Percentiles rank a stretch among this genome's conserved stretches.
Evolutionary conservation across 2,797 vertebrate species (phyloP).

Genomic region (Erpetoichthys calabaricus): DNA sequence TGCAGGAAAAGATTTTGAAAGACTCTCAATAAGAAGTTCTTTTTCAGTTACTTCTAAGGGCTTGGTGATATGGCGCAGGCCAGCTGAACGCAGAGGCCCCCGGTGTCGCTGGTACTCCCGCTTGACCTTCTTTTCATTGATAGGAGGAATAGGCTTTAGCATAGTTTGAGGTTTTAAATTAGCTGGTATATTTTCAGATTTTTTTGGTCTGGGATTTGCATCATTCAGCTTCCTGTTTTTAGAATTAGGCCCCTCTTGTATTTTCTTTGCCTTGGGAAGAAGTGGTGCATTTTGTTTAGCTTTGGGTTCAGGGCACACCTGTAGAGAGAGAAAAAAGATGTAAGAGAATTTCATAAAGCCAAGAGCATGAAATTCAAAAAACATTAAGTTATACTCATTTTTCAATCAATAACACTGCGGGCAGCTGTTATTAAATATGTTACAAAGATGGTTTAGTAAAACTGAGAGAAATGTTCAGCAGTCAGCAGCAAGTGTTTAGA

Average conservation of each 20-base stretch:
- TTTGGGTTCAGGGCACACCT: slow-evolving; percentile 15
- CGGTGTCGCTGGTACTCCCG: fast-evolving
- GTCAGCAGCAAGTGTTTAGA: no score
- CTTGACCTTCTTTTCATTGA: background rate
- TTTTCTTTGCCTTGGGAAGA: background rate
- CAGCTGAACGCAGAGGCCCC: fast-evolving
- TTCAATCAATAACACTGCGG: no score
- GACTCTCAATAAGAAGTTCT: slow-evolving; percentile 1
- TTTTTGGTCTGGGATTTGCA: background rate
- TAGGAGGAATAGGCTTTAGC: background rate
- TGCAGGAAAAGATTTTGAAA: background rate
- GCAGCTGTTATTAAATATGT: no score
- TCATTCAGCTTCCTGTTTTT: fast-evolving
- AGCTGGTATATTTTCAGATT: fast-evolving
- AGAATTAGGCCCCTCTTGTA: background rate
- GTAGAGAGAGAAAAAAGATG: slow-evolving; percentile 4
- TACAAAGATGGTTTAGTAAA: no score
- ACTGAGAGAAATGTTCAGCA: no score
- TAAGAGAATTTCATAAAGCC: no score
- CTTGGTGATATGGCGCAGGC: background rate
- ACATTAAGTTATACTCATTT: no score
- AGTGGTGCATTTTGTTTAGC: background rate
- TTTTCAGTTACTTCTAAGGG: background rate
- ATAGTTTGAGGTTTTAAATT: fast-evolving
- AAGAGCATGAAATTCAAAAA: no score